These are phyloP conservation scores for Drosophila melanosoma DNA, from an alignment of 2,888 invertebrate species.

Conservation along the genomic window DNA sequence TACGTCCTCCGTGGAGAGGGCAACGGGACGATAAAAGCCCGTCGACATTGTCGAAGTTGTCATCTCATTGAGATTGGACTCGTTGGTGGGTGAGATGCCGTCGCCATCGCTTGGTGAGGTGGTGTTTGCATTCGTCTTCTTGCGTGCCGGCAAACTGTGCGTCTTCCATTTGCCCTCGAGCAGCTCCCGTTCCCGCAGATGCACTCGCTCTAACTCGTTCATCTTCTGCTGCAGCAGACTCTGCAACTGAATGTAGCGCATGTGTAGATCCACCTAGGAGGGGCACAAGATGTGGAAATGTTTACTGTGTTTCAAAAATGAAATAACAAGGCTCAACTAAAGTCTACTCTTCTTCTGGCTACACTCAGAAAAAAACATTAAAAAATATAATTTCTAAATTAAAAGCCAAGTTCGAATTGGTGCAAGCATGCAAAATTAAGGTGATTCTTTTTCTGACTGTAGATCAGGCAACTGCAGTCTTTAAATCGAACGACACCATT, in stretches of 20 bases:
- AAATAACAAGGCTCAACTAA: background rate
- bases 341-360: background rate
- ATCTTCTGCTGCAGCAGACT: constrained; percentile 93
- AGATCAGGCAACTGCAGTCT: background rate
- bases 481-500: background rate
- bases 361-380: too few relatives aligned
- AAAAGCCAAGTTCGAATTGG: too few relatives aligned
- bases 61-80: constrained; percentile 69
- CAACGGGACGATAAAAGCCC: constrained; percentile 89
- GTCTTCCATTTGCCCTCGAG: constrained; percentile 95
- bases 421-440: too few relatives aligned
- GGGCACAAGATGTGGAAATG: background rate
- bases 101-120: constrained; percentile 86
- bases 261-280: constrained; percentile 91
- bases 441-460: too few relatives aligned
- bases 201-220: constrained; percentile 92
- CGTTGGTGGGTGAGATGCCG: constrained; percentile 86
- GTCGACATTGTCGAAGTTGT: constrained; percentile 7
- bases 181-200: constrained; percentile 92
- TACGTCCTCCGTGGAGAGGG: constrained; percentile 93
- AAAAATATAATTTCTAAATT: too few relatives aligned
- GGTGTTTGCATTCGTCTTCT: constrained; percentile 88
- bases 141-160: constrained; percentile 93
- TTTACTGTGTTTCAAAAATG: background rate
- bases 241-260: constrained; percentile 96